Evolutionary conservation across 2,888 invertebrate genomes (phyloP).

Genomic region (Ligdia adustata): DNA sequence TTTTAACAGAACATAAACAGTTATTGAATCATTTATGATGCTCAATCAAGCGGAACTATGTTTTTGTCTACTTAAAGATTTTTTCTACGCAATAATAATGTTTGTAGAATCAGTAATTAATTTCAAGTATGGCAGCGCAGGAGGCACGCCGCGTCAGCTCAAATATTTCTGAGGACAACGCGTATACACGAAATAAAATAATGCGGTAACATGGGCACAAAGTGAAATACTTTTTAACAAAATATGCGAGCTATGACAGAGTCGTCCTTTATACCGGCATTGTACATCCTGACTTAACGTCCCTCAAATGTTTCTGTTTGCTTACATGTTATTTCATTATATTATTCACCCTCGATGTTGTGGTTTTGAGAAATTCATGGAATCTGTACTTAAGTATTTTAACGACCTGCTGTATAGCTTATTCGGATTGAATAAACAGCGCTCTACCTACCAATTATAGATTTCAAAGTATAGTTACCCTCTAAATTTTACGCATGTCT

Average conservation of each 20-base stretch:
- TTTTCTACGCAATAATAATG: not conserved
- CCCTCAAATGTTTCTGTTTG: slow-evolving; percentile 42
- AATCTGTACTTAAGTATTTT: not conserved
- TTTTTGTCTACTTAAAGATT: too few relatives aligned
- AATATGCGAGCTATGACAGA: slow-evolving; percentile 45
- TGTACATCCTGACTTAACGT: slow-evolving; percentile 28
- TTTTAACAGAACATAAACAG: too few relatives aligned
- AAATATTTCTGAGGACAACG: slow-evolving; percentile 12
- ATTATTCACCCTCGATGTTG: slow-evolving; percentile 37
- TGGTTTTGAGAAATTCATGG: slow-evolving; percentile 15
- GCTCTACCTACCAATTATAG: too few relatives aligned
- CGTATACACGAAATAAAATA: slow-evolving; percentile 33
- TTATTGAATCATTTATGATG: too few relatives aligned
- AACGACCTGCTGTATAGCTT: too few relatives aligned
- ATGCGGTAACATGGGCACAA: slow-evolving; percentile 33
- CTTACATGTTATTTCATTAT: slow-evolving; percentile 44
- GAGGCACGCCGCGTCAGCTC: slow-evolving; percentile 2
- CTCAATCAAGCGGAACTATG: too few relatives aligned
- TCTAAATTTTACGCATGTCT: too few relatives aligned
- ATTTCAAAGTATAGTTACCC: too few relatives aligned
- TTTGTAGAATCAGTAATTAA: not conserved
- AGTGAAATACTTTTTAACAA: slow-evolving; percentile 42
- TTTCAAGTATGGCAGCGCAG: not conserved
- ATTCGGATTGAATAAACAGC: too few relatives aligned
- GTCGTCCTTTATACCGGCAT: slow-evolving; percentile 34